phyloP scores from a whole-genome alignment of 2,888 invertebrate genomes.

The Dasypolia templi region DNA sequence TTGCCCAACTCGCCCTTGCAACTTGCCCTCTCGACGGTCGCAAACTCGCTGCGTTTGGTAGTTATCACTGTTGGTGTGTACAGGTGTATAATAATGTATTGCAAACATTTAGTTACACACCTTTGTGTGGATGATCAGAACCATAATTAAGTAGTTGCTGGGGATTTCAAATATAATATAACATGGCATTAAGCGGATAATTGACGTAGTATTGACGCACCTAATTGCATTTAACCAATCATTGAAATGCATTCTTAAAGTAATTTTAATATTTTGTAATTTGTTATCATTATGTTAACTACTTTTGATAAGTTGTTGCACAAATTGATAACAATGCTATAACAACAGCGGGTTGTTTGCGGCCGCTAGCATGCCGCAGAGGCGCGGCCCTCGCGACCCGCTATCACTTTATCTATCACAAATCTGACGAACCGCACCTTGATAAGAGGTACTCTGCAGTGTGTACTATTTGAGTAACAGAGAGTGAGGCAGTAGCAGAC shows the following conservation, averaged over 20 bases:
- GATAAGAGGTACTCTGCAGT: background rate
- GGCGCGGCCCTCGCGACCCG: constrained; percentile 40
- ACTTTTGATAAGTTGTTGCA: constrained; percentile 17
- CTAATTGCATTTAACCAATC: background rate
- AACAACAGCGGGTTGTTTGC: constrained; percentile 18
- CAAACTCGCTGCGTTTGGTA: background rate
- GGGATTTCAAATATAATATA: background rate
- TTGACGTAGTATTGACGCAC: background rate
- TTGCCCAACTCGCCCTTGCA: too few relatives aligned
- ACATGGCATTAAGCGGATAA: background rate
- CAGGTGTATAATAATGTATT: too few relatives aligned
- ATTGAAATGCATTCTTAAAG: constrained; percentile 11
- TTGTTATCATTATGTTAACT: constrained; percentile 10
- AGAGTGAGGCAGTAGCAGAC: background rate
- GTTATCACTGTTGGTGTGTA: background rate
- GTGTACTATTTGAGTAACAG: background rate
- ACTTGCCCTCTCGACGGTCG: constrained; percentile 5
- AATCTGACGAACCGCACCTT: constrained; percentile 66
- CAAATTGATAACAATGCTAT: constrained; percentile 9
- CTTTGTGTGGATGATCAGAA: background rate
- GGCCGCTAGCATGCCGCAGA: background rate
- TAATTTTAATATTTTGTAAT: constrained; percentile 1
- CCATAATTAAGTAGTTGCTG: background rate
- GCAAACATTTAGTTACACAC: background rate
- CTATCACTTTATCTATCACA: constrained; percentile 66